phyloP scores from a whole-genome alignment of 1,140 invertebrate genomes.

The Trichonephila inaurata region DNA sequence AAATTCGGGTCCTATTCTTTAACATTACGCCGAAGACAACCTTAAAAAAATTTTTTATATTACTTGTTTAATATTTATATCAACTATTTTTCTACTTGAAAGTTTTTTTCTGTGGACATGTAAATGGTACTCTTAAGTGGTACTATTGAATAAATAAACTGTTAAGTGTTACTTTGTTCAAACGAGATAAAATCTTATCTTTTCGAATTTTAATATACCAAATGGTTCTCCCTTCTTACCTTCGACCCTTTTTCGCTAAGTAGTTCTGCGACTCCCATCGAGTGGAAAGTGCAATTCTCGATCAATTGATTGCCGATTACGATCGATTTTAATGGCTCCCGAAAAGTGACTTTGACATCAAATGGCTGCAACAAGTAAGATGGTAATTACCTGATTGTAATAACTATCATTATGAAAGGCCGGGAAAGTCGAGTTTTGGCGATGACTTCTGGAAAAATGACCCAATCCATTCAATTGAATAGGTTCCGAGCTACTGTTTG shows the following conservation, averaged over 20 bases:
- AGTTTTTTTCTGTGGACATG: no score
- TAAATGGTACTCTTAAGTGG: no score
- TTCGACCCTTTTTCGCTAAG: background rate
- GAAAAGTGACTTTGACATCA: background rate
- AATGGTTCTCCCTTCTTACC: no score
- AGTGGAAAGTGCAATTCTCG: background rate
- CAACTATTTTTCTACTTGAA: no score
- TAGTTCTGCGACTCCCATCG: background rate
- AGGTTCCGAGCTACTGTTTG: constrained; percentile 13
- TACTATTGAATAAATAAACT: no score
- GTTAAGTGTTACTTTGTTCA: no score
- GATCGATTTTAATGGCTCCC: background rate
- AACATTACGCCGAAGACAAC: no score
- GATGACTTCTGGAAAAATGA: constrained; percentile 16
- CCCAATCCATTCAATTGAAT: background rate
- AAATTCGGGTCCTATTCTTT: no score
- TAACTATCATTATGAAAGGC: constrained; percentile 46
- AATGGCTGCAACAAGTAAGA: background rate
- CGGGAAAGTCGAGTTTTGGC: background rate
- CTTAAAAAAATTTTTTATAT: no score
- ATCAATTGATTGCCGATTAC: constrained; percentile 47
- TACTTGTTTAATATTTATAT: no score
- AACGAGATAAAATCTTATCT: no score
- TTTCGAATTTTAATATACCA: no score
- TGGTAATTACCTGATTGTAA: constrained; percentile 40